A percentile compares a stretch with the other conserved stretches of the same genome.
phyloP scores from a whole-genome alignment of 1,140 invertebrate genomes.

The Drosophila leontia region DNA sequence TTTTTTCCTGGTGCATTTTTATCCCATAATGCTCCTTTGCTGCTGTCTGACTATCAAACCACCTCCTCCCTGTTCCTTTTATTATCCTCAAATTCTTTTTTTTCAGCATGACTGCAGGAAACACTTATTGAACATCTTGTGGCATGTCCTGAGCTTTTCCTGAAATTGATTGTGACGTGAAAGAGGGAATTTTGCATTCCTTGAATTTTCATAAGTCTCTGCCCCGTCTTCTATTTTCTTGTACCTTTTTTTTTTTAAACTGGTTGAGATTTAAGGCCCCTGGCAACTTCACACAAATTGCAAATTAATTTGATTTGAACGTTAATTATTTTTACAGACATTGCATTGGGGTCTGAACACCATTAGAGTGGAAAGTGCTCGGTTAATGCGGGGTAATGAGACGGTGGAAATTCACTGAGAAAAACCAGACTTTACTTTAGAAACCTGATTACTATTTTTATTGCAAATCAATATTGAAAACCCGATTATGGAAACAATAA shows the following conservation, averaged over 20 bases:
- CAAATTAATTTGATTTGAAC: conserved; percentile 74
- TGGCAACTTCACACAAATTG: conserved; percentile 50
- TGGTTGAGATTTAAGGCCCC: background rate
- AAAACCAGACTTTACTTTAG: background rate
- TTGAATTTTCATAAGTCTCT: conserved; percentile 1
- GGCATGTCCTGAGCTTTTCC: conserved; percentile 9
- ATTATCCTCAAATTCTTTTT: background rate
- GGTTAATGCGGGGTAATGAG: conserved; percentile 1
- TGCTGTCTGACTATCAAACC: conserved; percentile 5
- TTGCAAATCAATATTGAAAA: background rate
- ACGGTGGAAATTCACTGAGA: conserved; percentile 1
- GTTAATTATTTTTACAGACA: conserved; percentile 67
- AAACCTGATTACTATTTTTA: background rate
- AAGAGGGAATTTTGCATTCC: background rate
- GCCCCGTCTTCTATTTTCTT: background rate
- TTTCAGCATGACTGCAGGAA: conserved; percentile 39
- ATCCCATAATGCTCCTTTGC: background rate
- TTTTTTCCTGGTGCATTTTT: background rate
- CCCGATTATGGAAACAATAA: background rate
- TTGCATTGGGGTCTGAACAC: background rate
- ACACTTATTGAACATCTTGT: conserved; percentile 70
- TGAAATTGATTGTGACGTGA: conserved; percentile 48
- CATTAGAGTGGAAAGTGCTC: conserved; percentile 7
- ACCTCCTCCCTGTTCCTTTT: no score
- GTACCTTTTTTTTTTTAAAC: background rate